Evolutionary conservation across 1,140 invertebrate genomes (phyloP), one percentile per base, ranked within the genome.

Genomic region (Hylaeus volcanicus): DNA sequence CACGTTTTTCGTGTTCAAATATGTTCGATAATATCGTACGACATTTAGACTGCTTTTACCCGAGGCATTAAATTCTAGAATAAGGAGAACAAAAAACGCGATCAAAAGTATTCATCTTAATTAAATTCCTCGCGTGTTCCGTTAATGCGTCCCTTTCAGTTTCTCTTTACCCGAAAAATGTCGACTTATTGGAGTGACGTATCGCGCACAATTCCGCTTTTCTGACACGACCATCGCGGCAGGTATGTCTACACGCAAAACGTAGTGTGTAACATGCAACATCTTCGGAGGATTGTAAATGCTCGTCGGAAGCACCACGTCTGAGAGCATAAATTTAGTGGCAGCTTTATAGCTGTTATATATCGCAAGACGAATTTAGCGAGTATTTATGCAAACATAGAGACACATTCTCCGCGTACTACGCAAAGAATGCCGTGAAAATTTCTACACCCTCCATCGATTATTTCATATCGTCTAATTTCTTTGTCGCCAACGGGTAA

Each of bases 261-360:
- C 12, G 39, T n/a, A 55, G 26, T 39, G 5, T 12, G 53, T 48
- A 68, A 68, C 41, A n/a, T 39, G 51, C 26, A 56, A 51, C 43
- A 58, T 69, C 64, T 76, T 76, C 43, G 26, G n/a, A 39, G 55
- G 43, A 69, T 76, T 48, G 12, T 56, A 58, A 76, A 56, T 56
- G 51, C n/a, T 14, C 63, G 11, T 15, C 51, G 51, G 51, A 76
- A 39, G 51, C 53, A 39, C 2, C 26, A 1, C 43, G 26, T 45
- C 64, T 48, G 8, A n/a, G 14, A 15, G 26, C 53, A 58, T 76
- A 76, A 76, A 76, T 69, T 76, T 76, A 48, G 53, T 56, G 43
- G 51, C 74, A 69, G 74, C 53, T 39, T 69, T 58, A 69, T 26
- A 60, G 12, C 26, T 12, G 64, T 58, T 69, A 39, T 60, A 55